Evolutionary conservation across 2,113 vertebrate species (phyloP).

Genomic region (Fregata magnificens): DNA sequence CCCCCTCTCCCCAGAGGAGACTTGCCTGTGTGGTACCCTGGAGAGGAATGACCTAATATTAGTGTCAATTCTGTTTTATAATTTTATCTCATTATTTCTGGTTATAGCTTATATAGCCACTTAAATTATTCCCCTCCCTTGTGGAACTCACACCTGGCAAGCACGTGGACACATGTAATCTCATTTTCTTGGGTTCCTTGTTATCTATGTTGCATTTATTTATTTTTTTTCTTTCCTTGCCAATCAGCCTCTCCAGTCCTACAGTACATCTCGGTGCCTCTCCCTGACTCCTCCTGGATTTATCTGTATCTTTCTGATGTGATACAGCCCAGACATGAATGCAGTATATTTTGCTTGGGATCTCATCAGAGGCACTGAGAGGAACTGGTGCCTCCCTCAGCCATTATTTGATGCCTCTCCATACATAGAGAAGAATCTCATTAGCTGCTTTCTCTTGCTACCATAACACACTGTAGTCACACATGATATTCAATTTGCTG

Average conservation of each 20-base stretch:
- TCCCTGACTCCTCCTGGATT: background rate
- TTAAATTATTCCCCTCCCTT: background rate
- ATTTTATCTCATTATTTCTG: background rate
- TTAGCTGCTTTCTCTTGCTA: background rate
- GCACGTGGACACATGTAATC: background rate
- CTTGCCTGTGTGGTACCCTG: background rate
- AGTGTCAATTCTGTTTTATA: background rate
- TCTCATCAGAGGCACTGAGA: background rate
- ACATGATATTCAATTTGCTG: background rate
- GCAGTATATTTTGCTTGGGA: background rate
- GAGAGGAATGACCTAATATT: background rate
- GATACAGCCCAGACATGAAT: background rate
- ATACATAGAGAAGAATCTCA: background rate
- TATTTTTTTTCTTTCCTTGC: background rate
- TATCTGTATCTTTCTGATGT: background rate
- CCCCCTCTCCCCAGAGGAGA: background rate
- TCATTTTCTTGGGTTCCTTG: background rate
- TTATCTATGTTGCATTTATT: background rate
- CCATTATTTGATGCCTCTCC: background rate
- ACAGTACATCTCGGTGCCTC: background rate
- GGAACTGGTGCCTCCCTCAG: background rate
- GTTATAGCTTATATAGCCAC: background rate
- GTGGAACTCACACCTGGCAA: background rate
- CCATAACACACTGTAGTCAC: background rate
- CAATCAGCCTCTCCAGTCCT: background rate